Percentiles rank a stretch among this genome's conserved stretches.
phyloP scores from a whole-genome alignment of 2,888 invertebrate genomes.

The Acronicta alni region DNA sequence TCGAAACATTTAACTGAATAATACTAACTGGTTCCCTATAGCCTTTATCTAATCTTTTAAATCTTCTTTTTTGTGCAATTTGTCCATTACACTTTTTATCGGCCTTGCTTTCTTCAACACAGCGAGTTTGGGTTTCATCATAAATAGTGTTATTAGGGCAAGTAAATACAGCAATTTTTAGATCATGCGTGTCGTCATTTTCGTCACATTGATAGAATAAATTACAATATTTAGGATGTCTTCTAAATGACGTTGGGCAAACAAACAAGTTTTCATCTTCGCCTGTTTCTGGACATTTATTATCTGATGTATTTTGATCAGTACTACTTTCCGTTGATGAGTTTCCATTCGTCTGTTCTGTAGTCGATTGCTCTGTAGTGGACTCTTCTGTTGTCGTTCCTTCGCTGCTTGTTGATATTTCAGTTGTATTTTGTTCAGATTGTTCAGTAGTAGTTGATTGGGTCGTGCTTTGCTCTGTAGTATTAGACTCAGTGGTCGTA shows the following conservation, averaged over 20 bases:
- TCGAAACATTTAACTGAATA: conserved; percentile 75
- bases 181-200: conserved; percentile 90
- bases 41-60: conserved; percentile 86
- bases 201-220: conserved; percentile 95
- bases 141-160: conserved; percentile 94
- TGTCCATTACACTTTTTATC: conserved; percentile 89
- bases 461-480: conserved; percentile 60
- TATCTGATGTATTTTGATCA: conserved; percentile 59
- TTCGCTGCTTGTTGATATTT: conserved; percentile 54
- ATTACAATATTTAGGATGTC: conserved; percentile 95
- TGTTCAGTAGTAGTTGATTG: conserved; percentile 52
- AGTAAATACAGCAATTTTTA: conserved; percentile 92
- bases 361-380: conserved; percentile 57
- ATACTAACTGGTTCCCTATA: conserved; percentile 89
- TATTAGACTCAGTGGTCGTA: conserved; percentile 51
- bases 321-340: conserved; percentile 60
- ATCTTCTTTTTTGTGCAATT: conserved; percentile 87
- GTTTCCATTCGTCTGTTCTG: conserved; percentile 51
- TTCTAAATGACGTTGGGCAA: conserved; percentile 94
- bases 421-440: conserved; percentile 55
- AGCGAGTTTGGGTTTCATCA: conserved; percentile 92
- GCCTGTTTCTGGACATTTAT: conserved; percentile 89
- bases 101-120: conserved; percentile 90
- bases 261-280: conserved; percentile 92
- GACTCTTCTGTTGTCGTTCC: conserved; percentile 27